These are phyloP conservation scores for Orientallactaga bullata DNA, from an alignment of 2,113 vertebrate genomes.

Conservation along the genomic window DNA sequence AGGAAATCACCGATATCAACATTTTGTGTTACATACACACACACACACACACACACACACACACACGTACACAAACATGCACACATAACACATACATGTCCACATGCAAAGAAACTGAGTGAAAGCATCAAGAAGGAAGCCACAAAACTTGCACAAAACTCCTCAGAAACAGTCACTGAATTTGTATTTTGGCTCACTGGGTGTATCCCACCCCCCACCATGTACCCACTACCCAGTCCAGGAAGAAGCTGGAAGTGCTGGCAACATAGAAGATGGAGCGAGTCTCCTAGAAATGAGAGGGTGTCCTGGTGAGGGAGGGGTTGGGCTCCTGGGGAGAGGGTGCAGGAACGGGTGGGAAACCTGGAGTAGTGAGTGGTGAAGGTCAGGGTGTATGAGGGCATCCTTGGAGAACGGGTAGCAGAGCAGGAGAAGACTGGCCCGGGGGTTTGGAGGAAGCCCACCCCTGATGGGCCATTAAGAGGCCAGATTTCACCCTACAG, in stretches of 20 bases:
- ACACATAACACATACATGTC: too few species aligned
- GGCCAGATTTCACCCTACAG: not conserved
- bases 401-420: too few species aligned
- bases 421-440: not conserved
- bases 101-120: too few species aligned
- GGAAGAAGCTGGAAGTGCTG: not conserved
- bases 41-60: too few species aligned
- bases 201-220: not conserved
- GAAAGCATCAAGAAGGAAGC: not conserved
- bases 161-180: not conserved
- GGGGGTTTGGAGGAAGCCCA: too few species aligned
- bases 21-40: too few species aligned
- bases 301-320: not conserved
- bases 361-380: not conserved
- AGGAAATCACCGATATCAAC: too few species aligned
- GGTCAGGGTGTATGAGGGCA: not conserved
- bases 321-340: not conserved
- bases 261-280: not conserved
- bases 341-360: not conserved
- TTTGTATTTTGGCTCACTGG: not conserved
- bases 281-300: fast-evolving
- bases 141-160: not conserved
- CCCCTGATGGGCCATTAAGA: not conserved
- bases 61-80: too few species aligned
- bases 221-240: fast-evolving